Evolutionary conservation across 2,113 vertebrate species (phyloP), one percentile per base, ranked within the genome.

Genomic region (Seriola aureovittata): DNA sequence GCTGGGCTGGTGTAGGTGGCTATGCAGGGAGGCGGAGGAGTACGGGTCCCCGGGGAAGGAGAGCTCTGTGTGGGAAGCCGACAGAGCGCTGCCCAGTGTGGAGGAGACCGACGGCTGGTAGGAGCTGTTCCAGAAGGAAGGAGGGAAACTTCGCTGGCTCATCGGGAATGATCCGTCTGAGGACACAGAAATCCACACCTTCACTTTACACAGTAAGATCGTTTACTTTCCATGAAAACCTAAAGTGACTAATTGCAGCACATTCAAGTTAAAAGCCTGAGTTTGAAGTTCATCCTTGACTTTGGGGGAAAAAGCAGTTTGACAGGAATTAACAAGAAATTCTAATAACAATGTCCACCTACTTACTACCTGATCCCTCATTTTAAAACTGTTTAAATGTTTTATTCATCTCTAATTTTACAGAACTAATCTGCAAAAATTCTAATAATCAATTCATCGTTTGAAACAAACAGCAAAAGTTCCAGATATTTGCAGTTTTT

Each of bases 81-180:
- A 92, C 59, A 96, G 93, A 8, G 97, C 93, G 62, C 96, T 94
- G 94, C 95, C 95, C 74, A 97, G 92, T 21, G 90, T 91, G 81
- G 97, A 94, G 50, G 96, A 88, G 57, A 95, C 95, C 0, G 96
- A 94, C 4, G 97, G 95, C 91, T 97, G 98, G 93, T 99, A 98
- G 0, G 97, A 94, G 88, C 98, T 98, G 96, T 98, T 99, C 98
- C 98, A 99, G 95, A 99, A 99, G 10, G 98, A 99, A 0, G 97
- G 96, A 0, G 98, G 98, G 91, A 99, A 99, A 91, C 97, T 97
- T 79, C 98, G 95, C 92, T 99, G 98, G 92, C 92, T 99, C 98
- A 99, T 99, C 0, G 98, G 98, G 90, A 97, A 99, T 79, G 97
- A 96, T 65, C 96, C 96, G 0, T 99, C 98, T 98, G 94, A 0